These are phyloP conservation scores for Eupithecia centaureata DNA, from an alignment of 2,888 invertebrate species.

Conservation along the genomic window DNA sequence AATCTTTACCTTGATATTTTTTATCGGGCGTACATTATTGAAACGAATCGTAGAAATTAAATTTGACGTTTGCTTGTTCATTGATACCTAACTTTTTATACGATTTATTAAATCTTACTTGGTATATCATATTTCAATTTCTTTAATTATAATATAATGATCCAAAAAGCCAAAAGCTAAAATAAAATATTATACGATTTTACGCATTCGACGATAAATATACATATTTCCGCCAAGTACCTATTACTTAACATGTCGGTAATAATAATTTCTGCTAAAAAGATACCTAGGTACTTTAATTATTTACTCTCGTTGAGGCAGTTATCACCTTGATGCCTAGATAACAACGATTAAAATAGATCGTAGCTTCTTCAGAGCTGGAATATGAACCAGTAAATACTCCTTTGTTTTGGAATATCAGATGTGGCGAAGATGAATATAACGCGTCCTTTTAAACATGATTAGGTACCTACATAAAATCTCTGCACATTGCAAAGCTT, in stretches of 20 bases:
- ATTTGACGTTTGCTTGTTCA: conserved; percentile 5
- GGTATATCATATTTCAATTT: no score
- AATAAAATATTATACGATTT: no score
- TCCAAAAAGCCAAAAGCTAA: background rate
- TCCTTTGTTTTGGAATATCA: background rate
- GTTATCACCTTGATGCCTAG: background rate
- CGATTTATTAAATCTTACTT: background rate
- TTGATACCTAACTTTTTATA: background rate
- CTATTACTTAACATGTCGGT: no score
- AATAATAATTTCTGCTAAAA: background rate
- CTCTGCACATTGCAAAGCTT: background rate
- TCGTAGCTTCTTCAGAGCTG: background rate
- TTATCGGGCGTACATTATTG: conserved; percentile 4
- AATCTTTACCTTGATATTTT: background rate
- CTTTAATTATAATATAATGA: background rate
- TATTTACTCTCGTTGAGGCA: conserved; percentile 3
- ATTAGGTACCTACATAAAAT: no score
- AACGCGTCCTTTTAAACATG: background rate
- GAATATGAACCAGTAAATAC: background rate
- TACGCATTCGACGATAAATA: no score
- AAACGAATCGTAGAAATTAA: conserved; percentile 10
- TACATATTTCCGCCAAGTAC: no score
- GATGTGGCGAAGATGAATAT: background rate
- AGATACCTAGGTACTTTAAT: background rate
- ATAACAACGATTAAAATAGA: conserved; percentile 5